Evolutionary conservation across 1,140 invertebrate genomes (phyloP).

Genomic region (Drosophila triauraria): DNA sequence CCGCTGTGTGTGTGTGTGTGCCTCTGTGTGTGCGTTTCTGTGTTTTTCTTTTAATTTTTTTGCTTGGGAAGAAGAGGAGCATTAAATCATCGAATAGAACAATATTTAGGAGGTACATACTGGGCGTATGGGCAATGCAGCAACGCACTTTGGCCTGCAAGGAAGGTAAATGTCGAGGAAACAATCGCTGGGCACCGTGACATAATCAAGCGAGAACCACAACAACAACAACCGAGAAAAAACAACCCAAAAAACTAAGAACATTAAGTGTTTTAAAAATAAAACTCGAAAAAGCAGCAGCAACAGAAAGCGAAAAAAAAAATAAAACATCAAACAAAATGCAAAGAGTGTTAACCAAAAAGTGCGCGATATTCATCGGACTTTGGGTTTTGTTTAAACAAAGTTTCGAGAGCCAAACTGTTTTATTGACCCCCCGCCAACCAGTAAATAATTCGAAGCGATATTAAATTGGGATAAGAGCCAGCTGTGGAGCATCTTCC

Average conservation of each 20-base stretch:
- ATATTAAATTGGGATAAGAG: conserved; percentile 22
- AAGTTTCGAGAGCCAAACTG: conserved; percentile 25
- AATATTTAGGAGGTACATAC: conserved; percentile 34
- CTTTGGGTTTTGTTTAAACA: conserved; percentile 39
- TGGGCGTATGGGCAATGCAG: conserved; percentile 29
- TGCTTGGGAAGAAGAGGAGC: conserved; percentile 33
- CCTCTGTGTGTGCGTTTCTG: conserved; percentile 39
- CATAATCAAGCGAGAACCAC: conserved; percentile 61
- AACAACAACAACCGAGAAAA: background rate
- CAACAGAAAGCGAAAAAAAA: conserved; percentile 32
- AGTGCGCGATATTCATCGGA: conserved; percentile 29
- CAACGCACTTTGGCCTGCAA: conserved; percentile 29
- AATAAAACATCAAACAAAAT: conserved; percentile 68
- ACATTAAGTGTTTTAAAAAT: conserved; percentile 82
- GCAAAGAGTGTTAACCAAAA: conserved; percentile 39
- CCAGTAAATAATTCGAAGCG: conserved; percentile 38
- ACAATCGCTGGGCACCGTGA: conserved; percentile 65
- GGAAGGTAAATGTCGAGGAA: conserved; percentile 14
- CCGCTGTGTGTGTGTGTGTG: conserved; percentile 37
- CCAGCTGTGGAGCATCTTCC: conserved; percentile 28
- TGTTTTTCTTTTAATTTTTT: conserved; percentile 40
- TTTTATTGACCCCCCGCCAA: conserved; percentile 49
- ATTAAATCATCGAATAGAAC: conserved; percentile 33
- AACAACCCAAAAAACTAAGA: conserved; percentile 42
- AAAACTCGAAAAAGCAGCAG: conserved; percentile 58